These are phyloP conservation scores for Promerops cafer DNA, from an alignment of 2,113 vertebrate species.

Conservation along the genomic window DNA sequence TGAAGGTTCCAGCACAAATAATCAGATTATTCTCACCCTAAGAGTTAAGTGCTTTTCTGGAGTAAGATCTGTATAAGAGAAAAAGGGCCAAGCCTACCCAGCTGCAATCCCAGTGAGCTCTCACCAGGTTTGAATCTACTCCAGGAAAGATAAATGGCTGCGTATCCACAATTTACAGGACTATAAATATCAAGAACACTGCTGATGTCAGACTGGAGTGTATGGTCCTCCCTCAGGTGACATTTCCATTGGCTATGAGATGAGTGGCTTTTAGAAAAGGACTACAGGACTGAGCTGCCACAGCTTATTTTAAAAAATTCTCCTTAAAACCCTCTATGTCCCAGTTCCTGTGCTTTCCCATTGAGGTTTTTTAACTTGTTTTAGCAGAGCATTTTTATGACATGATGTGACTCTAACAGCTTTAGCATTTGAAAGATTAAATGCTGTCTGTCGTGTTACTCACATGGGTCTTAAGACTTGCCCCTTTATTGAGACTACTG, in stretches of 20 bases:
- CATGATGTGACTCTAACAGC: neutral
- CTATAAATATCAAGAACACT: conserved; percentile 1
- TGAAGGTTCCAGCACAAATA: neutral
- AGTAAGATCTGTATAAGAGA: neutral
- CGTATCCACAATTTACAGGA: neutral
- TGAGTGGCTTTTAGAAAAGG: neutral
- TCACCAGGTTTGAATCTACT: conserved; percentile 1
- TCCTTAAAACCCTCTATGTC: neutral
- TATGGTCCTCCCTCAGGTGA: neutral
- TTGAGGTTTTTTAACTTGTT: neutral
- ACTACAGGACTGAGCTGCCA: neutral
- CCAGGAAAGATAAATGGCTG: conserved; percentile 33
- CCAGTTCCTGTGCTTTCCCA: neutral
- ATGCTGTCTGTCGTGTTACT: neutral
- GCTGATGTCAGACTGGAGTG: neutral
- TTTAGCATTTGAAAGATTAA: neutral
- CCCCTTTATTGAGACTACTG: neutral
- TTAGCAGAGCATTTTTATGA: neutral
- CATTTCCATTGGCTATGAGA: neutral
- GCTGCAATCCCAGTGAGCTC: conserved; percentile 4
- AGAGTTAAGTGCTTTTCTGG: conserved; percentile 45
- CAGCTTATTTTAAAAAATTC: neutral
- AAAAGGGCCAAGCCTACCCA: conserved; percentile 10
- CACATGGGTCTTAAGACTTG: neutral
- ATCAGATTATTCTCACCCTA: neutral